These are phyloP conservation scores for Cylindroiulus punctatus DNA, from an alignment of 2,888 invertebrate genomes.

Conservation along the genomic window DNA sequence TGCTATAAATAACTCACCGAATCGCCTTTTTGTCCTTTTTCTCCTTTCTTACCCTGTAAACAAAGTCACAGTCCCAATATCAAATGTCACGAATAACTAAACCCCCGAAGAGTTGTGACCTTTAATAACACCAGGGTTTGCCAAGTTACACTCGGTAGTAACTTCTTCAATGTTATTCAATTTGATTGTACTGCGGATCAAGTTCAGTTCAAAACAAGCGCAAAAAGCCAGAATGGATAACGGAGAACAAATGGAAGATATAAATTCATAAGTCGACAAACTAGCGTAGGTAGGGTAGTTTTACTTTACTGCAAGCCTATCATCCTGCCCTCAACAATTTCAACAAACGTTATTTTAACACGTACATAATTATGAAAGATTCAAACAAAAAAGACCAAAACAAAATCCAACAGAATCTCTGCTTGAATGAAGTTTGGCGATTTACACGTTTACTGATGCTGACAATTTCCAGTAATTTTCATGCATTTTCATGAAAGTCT, in stretches of 20 bases:
- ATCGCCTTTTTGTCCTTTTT: slow-evolving; percentile 87
- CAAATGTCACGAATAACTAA: slow-evolving; percentile 23
- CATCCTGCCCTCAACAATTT: no score
- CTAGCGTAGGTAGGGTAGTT: not conserved
- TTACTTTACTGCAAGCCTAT: not conserved
- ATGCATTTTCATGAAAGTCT: no score
- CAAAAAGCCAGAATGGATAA: not conserved
- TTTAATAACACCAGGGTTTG: not conserved
- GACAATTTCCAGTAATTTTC: no score
- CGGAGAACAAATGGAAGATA: not conserved
- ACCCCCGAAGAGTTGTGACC: not conserved
- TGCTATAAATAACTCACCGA: slow-evolving; percentile 72
- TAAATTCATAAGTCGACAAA: not conserved
- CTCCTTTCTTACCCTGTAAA: slow-evolving; percentile 86
- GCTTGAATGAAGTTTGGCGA: no score
- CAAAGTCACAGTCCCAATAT: slow-evolving; percentile 49
- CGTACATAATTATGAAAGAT: no score
- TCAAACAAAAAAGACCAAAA: no score
- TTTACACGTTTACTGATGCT: no score
- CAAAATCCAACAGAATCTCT: no score
- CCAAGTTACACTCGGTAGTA: not conserved
- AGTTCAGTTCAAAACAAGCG: slow-evolving; percentile 31
- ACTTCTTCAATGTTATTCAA: not conserved
- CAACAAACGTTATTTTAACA: no score
- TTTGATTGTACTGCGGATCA: not conserved